Conservation (phyloP, 2,888 invertebrate species). For the Pterobdella sp. region DNA sequence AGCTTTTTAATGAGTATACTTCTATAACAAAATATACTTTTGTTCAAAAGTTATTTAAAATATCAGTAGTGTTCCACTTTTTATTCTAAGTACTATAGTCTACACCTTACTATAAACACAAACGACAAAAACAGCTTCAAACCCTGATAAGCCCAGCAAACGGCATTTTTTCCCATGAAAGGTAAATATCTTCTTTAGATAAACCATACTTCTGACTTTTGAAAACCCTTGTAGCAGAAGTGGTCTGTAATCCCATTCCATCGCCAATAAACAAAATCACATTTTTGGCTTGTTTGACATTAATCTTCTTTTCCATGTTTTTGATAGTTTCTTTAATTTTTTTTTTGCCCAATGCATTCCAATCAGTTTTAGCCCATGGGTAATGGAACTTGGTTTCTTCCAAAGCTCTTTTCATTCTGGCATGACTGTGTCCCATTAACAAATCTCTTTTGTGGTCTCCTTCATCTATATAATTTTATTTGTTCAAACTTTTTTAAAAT, state of each 20-base stretch:
- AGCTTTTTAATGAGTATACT: no score
- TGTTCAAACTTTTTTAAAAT: no score
- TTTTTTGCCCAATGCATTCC: slow-evolving; percentile 5
- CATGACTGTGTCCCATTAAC: not conserved
- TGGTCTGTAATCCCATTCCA: slow-evolving; percentile 75
- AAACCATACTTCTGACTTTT: slow-evolving; percentile 42
- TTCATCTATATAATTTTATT: no score
- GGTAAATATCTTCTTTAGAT: slow-evolving; percentile 63
- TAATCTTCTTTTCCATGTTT: not conserved
- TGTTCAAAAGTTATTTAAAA: no score
- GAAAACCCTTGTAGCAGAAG: slow-evolving; percentile 66
- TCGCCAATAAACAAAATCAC: slow-evolving; percentile 61
- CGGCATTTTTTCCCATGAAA: slow-evolving; percentile 74
- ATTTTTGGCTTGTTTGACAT: slow-evolving; percentile 41
- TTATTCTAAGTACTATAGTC: no score
- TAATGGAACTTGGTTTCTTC: not conserved
- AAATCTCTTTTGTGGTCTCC: no score
- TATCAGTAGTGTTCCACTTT: no score
- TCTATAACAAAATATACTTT: no score
- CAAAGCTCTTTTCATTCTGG: not conserved
- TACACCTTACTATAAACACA: no score
- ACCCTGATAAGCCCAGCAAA: slow-evolving; percentile 77
- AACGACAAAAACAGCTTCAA: no score
- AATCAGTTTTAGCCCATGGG: slow-evolving; percentile 17
- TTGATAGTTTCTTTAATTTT: slow-evolving; percentile 5